Conservation (phyloP, 2,888 invertebrate genomes). For the Crematogaster levior region DNA sequence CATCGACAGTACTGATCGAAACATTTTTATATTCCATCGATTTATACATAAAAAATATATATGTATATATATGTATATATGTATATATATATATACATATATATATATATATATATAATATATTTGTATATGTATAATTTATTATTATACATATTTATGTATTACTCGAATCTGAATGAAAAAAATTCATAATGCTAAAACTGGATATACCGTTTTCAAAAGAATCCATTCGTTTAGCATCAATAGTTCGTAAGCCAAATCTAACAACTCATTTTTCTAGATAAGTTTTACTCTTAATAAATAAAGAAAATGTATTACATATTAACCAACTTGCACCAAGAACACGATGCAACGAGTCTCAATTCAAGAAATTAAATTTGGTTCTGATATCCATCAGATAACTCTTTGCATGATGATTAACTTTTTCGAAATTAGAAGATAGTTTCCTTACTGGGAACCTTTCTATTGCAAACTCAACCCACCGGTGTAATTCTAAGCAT, state of each 20-base stretch:
- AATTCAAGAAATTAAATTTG: slow-evolving; percentile 9
- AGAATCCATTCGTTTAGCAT: neutral
- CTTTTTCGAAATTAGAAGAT: slow-evolving; percentile 5
- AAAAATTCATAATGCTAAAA: neutral
- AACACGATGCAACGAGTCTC: neutral
- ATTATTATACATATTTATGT: too few relatives aligned
- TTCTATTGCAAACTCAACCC: slow-evolving; percentile 1
- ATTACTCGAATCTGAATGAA: neutral
- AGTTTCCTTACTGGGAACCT: neutral
- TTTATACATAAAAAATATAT: too few relatives aligned
- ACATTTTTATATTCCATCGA: neutral
- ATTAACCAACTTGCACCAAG: neutral
- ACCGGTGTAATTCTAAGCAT: slow-evolving; percentile 20
- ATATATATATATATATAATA: too few relatives aligned
- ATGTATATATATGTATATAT: too few relatives aligned
- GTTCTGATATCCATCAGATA: slow-evolving; percentile 19
- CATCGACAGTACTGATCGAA: neutral
- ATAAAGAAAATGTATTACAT: neutral
- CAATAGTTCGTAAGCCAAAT: neutral
- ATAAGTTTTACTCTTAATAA: neutral
- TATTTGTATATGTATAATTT: too few relatives aligned
- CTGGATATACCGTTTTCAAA: neutral
- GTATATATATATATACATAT: too few relatives aligned
- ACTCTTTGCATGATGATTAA: slow-evolving; percentile 13
- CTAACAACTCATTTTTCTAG: neutral